Evolutionary conservation across 2,797 vertebrate genomes (phyloP).

Genomic region (Danionella dracula): DNA sequence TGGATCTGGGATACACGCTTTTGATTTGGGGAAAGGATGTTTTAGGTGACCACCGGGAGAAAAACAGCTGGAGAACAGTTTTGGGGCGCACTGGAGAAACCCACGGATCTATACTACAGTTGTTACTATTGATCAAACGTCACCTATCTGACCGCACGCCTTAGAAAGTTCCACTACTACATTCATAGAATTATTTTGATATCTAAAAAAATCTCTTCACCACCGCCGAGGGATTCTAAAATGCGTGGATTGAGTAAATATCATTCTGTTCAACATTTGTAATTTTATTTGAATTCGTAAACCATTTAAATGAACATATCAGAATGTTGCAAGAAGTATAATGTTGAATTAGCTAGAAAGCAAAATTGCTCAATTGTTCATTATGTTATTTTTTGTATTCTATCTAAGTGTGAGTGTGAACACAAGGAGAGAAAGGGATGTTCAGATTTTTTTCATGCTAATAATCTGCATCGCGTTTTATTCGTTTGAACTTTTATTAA

Average conservation of each 20-base stretch:
- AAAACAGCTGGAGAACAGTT: conserved; percentile 45
- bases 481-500: too few relatives aligned
- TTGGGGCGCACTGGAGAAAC: conserved; percentile 45
- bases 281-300: too few relatives aligned
- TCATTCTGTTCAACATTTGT: not conserved
- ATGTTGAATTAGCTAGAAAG: too few relatives aligned
- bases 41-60: conserved; percentile 48
- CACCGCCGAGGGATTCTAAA: too few relatives aligned
- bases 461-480: too few relatives aligned
- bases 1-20: conserved; percentile 53
- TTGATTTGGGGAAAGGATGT: conserved; percentile 52
- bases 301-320: too few relatives aligned
- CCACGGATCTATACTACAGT: conserved; percentile 53
- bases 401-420: too few relatives aligned
- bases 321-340: too few relatives aligned
- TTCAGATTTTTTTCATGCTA: too few relatives aligned
- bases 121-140: conserved; percentile 57
- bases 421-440: too few relatives aligned
- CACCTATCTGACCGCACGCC: conserved; percentile 48
- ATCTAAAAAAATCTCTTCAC: conserved; percentile 1
- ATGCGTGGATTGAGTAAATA: not conserved
- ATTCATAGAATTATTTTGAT: conserved; percentile 44
- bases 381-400: too few relatives aligned
- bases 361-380: too few relatives aligned
- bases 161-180: conserved; percentile 49